A percentile compares a stretch with the other conserved stretches of the same genome.
These are phyloP conservation scores for Hyposoter dolosus DNA, from an alignment of 2,888 invertebrate genomes.

Conservation along the genomic window DNA sequence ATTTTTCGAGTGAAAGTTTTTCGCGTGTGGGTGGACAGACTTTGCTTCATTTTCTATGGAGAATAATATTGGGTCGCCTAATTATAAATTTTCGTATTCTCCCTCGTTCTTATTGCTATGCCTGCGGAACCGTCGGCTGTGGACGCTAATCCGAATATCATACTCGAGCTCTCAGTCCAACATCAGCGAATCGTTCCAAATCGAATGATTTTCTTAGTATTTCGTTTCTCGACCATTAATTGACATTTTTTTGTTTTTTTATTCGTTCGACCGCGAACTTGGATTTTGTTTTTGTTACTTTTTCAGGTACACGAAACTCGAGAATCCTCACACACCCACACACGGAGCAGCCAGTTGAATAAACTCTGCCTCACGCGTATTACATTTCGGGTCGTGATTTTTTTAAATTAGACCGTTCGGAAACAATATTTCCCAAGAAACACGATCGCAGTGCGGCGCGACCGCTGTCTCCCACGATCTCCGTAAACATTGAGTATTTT, in stretches of 20 bases:
- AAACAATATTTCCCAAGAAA: conserved; percentile 60
- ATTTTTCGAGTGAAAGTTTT: conserved; percentile 33
- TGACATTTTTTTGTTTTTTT: conserved; percentile 55
- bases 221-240: conserved; percentile 56
- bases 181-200: conserved; percentile 7
- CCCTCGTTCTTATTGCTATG: conserved; percentile 74
- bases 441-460: conserved; percentile 25
- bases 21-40: conserved; percentile 21
- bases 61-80: conserved; percentile 46
- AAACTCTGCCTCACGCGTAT: conserved; percentile 39
- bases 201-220: conserved; percentile 2
- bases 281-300: conserved; percentile 27
- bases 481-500: conserved; percentile 75
- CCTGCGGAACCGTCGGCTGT: conserved; percentile 52
- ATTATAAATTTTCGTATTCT: conserved; percentile 34
- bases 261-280: conserved; percentile 25
- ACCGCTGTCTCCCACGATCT: conserved; percentile 46
- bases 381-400: conserved; percentile 49
- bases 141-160: conserved; percentile 15
- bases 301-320: conserved; percentile 65
- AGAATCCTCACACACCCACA: conserved; percentile 50
- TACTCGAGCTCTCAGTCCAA: conserved; percentile 28
- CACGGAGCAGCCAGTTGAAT: conserved; percentile 27
- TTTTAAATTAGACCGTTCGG: conserved; percentile 63
- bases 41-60: conserved; percentile 59